Evolutionary conservation across 1,140 invertebrate species (phyloP), one percentile per base, ranked within the genome.

Genomic region (Drosophila malerkotliana): DNA sequence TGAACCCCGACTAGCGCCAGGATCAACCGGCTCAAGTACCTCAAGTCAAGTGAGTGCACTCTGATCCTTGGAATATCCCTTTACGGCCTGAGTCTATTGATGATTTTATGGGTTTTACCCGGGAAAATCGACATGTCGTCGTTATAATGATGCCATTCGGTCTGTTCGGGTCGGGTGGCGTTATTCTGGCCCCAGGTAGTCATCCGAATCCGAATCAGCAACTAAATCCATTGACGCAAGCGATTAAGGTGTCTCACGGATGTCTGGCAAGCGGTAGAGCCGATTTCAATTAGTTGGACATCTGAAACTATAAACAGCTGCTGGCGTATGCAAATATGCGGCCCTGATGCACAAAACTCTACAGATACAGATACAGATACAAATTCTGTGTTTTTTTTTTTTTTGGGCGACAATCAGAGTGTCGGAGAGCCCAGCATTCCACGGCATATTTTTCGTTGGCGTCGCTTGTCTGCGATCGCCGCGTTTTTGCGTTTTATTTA

Each of bases 101-200:
- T 87, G 64, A 76, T 79, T 87, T 87, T 87, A 87, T 87, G 83
- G 82, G 82, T 87, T 87, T 87, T 87, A 88, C 83, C 76, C 82
- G 66, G 75, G 75, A 60, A 79, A 79, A 79, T 72, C 63, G 4
- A 10, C 41, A 15, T 45, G 39, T 2, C 2, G 4, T 8, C 18
- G 41, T 15, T 47, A 71, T 81, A 87, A 87, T 88, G 79, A 87
- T 87, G 82, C 82, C 82, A 82, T 55, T 59, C 37, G 48, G 82
- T 85, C 82, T 85, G 56, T 49, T 51, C 28, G 52, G 28, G 18
- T 28, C 37, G 34, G 15, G 41, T 57, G 41, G 12, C 26, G 26
- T 21, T 21, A 21, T 3, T 21, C 21, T 21, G 21, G 55, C 24
- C 41, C 41, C 74, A 77, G 73, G 63, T 77, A 77, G 44, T 2